Evolutionary conservation across 2,113 vertebrate species (phyloP).

Genomic region (Lasiurus cinereus): DNA sequence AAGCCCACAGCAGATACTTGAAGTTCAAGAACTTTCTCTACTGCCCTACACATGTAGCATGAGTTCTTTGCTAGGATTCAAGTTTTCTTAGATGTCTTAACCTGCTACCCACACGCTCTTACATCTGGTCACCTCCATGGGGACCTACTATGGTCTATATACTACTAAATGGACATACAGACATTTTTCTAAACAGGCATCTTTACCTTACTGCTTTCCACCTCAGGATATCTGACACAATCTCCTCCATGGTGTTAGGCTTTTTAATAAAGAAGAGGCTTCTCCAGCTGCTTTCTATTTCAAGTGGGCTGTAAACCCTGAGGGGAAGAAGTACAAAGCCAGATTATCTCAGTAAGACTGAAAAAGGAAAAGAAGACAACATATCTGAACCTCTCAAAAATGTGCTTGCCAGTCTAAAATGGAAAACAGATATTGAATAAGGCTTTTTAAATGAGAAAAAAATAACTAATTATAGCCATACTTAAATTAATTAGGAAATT

Average conservation of each 20-base stretch:
- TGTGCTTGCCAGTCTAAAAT: neutral
- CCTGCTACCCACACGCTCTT: neutral
- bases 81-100: neutral
- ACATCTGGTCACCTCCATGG: neutral
- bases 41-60: neutral
- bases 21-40: conserved; percentile 15
- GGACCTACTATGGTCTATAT: neutral
- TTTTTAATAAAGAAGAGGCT: neutral
- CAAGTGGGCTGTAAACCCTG: neutral
- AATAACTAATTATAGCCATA: neutral
- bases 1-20: neutral
- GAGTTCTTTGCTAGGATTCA: neutral
- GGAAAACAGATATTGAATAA: neutral
- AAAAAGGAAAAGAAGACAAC: neutral
- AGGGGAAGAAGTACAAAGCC: neutral
- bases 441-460: conserved; percentile 31
- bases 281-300: neutral
- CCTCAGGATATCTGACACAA: neutral
- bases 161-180: neutral
- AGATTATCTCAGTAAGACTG: conserved; percentile 9
- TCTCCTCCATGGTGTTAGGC: neutral
- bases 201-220: neutral
- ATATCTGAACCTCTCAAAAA: neutral
- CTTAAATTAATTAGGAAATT: neutral
- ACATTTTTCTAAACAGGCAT: neutral